Base-by-base conservation (phyloP, 2,888 invertebrate genomes). In the Branchellion lobata region DNA sequence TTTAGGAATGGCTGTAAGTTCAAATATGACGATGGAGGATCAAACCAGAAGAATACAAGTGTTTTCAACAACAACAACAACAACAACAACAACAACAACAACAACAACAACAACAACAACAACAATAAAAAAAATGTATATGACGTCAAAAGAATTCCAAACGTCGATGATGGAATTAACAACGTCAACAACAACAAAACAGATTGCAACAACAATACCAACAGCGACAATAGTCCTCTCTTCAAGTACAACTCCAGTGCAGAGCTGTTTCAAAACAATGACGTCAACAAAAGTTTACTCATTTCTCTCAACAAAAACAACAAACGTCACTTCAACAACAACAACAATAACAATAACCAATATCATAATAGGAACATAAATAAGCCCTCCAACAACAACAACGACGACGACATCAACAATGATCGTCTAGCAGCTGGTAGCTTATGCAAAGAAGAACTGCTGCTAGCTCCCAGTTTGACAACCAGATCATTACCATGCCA, bases 31-130 rank as follows among this genome's bases (percentile, higher is more conserved):
- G 8, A n/a, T n/a, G n/a, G n/a, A n/a, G n/a, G n/a, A n/a, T n/a
- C n/a, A n/a, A 51, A 51, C 21, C 53, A 51, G 14, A 14, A 21
- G 21, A 51, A 51, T 51, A 14, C 53, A 51, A 65, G 65, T 65
- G 65, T 5, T 65, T 27, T 5, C 21, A 27, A 65, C 8, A 8
- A 65, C 65, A n/a, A 65, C 3, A 65, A 21, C 8, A 27, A 11
- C 21, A 27, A 65, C 21, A 65, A 65, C 21, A 65, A 65, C n/a
- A 65, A 65, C n/a, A 65, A 65, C n/a, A 21, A 27, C n/a, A 27
- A 29, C 65, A 65, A 65, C 65, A 65, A 65, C 65, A 65, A n/a
- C n/a, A 65, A 65, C 65, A 65, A 65, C 65, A 65, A 65, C 65
- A 65, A n/a, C n/a, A 65, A 65, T 21, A 65, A 65, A 3, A 29